Evolutionary conservation across 2,888 invertebrate species (phyloP).

Genomic region (Napeogenes inachia): DNA sequence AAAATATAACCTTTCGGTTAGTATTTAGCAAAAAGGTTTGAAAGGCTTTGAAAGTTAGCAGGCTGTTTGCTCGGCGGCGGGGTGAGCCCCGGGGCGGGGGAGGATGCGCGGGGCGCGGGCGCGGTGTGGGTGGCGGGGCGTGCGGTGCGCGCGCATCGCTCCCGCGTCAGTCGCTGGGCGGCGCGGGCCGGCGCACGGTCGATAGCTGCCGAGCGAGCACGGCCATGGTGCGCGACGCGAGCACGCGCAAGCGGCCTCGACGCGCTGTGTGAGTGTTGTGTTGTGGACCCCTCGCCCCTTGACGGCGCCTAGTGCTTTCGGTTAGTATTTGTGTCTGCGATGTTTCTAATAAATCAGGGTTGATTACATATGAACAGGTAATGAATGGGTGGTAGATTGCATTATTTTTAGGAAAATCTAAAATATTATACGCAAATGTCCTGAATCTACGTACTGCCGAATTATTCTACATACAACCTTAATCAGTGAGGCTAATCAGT

Average conservation of each 20-base stretch:
- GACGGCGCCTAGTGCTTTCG: constrained; percentile 49
- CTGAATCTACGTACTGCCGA: too few species aligned
- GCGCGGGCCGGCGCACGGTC: constrained; percentile 66
- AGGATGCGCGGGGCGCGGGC: constrained; percentile 28
- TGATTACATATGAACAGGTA: constrained; percentile 28
- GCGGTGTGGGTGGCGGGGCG: constrained; percentile 32
- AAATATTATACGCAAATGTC: too few species aligned
- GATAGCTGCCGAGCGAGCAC: constrained; percentile 62
- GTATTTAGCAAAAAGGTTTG: constrained; percentile 18
- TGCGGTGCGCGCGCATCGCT: constrained; percentile 62
- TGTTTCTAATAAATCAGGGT: constrained; percentile 17
- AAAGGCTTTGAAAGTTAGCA: constrained; percentile 29
- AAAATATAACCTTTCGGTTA: constrained; percentile 4
- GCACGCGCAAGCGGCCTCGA: constrained; percentile 58
- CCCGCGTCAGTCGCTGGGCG: constrained; percentile 53
- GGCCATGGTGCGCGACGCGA: constrained; percentile 61
- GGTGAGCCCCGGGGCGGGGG: constrained; percentile 34
- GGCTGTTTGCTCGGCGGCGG: constrained; percentile 35
- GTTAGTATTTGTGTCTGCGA: constrained; percentile 42
- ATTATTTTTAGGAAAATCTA: too few species aligned
- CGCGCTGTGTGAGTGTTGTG: constrained; percentile 58
- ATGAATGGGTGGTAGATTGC: neutral
- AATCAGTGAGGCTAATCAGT: neutral
- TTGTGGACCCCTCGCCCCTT: constrained; percentile 34
- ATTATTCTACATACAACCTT: too few species aligned